These are phyloP conservation scores for Menura novaehollandiae DNA, from an alignment of 2,113 vertebrate genomes.

Conservation along the genomic window DNA sequence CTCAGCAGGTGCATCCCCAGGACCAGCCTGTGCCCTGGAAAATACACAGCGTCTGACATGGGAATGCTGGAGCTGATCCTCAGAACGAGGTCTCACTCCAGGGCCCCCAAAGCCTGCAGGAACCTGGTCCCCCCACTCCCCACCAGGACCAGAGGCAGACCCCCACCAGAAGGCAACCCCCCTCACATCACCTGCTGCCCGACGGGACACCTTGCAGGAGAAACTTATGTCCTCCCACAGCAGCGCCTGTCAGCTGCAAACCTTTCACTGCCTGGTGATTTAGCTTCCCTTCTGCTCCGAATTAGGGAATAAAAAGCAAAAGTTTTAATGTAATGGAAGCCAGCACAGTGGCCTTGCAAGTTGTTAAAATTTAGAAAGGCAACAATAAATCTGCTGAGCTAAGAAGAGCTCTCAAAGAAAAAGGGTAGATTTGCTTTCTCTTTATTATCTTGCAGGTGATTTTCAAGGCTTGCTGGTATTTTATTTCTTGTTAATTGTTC, in stretches of 20 bases:
- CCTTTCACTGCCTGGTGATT: slow-evolving; percentile 11
- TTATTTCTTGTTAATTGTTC: slow-evolving; percentile 37
- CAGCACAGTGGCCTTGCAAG: not conserved
- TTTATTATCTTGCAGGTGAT: slow-evolving; percentile 44
- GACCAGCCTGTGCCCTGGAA: not conserved
- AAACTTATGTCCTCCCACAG: not conserved
- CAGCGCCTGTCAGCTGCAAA: not conserved
- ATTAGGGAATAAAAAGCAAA: slow-evolving; percentile 29
- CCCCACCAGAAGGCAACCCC: too few relatives aligned
- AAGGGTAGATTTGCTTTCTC: slow-evolving; percentile 15
- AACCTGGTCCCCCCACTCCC: not conserved
- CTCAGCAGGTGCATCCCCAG: not conserved
- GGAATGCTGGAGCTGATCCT: not conserved
- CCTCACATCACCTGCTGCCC: not conserved
- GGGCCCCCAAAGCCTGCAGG: not conserved
- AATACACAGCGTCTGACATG: rapidly evolving
- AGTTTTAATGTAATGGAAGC: slow-evolving; percentile 6
- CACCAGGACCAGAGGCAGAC: not conserved
- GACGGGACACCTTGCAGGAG: not conserved
- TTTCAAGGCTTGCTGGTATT: not conserved
- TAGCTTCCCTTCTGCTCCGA: not conserved
- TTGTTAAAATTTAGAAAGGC: slow-evolving; percentile 40
- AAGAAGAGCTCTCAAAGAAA: not conserved
- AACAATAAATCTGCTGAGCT: slow-evolving; percentile 45
- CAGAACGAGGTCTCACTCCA: not conserved